These are phyloP conservation scores for Lipophrys pholis DNA, from an alignment of 2,113 vertebrate genomes.

Conservation along the genomic window DNA sequence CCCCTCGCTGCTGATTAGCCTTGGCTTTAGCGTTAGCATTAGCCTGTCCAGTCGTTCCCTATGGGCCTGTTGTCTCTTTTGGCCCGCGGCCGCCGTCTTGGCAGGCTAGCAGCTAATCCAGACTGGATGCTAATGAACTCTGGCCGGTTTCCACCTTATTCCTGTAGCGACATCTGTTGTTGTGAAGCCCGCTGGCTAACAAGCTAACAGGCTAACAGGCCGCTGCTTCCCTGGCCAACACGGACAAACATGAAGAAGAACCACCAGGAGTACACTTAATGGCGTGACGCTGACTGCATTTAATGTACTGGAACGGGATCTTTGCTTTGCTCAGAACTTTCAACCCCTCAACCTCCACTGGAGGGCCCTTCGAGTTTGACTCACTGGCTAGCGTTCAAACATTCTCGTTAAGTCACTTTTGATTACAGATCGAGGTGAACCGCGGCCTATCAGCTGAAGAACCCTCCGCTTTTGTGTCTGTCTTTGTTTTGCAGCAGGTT, in stretches of 20 bases:
- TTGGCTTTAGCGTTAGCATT: slow-evolving; percentile 67
- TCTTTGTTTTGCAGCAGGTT: not conserved
- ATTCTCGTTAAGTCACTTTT: too few species aligned
- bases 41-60: slow-evolving; percentile 59
- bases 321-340: too few species aligned
- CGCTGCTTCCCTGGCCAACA: too few species aligned
- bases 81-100: slow-evolving; percentile 58
- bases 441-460: too few species aligned
- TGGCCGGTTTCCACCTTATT: slow-evolving; percentile 64
- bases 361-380: too few species aligned
- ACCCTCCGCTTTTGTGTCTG: not conserved
- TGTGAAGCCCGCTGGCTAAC: slow-evolving; percentile 61
- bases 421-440: too few species aligned
- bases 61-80: slow-evolving; percentile 62
- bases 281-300: slow-evolving; percentile 32
- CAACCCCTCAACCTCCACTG: too few species aligned
- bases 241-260: not conserved
- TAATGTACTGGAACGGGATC: not conserved
- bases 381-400: too few species aligned
- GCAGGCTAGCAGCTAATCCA: slow-evolving; percentile 70
- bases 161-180: slow-evolving; percentile 71
- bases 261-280: slow-evolving; percentile 26
- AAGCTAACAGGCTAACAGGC: slow-evolving; percentile 18
- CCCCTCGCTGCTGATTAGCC: slow-evolving; percentile 53
- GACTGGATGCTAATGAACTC: slow-evolving; percentile 76